A percentile compares a stretch with the other conserved stretches of the same genome.
Evolutionary conservation across 2,113 vertebrate species (phyloP).

Genomic region (Barbus barbus): DNA sequence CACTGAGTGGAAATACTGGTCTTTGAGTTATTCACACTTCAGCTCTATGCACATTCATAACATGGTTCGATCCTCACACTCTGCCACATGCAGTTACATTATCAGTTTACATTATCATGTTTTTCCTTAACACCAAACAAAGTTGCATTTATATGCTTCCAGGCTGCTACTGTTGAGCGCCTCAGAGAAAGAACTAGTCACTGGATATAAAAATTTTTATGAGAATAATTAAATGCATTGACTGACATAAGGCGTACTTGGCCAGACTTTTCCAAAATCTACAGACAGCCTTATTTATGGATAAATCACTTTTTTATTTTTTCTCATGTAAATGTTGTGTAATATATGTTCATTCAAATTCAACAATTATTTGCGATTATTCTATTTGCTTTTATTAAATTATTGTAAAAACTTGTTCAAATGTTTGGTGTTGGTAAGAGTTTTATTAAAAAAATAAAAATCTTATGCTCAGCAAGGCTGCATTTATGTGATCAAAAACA

Average conservation of each 20-base stretch:
- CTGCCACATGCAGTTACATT: not conserved
- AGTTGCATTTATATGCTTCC: slow-evolving; percentile 6
- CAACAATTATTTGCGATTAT: not conserved
- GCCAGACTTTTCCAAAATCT: not conserved
- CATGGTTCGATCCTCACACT: not conserved
- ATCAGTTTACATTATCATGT: no score
- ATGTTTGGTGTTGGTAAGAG: no score
- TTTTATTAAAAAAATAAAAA: no score
- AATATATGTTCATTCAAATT: not conserved
- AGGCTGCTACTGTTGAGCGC: not conserved
- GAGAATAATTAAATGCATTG: not conserved
- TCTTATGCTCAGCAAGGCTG: no score
- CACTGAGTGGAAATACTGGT: not conserved
- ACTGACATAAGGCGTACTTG: not conserved
- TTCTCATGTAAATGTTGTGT: not conserved
- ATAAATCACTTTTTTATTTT: not conserved
- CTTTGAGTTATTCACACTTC: not conserved
- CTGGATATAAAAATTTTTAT: not conserved
- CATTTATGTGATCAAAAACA: not conserved
- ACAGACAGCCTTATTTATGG: not conserved
- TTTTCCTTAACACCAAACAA: not conserved
- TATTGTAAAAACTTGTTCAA: not conserved
- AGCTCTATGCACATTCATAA: not conserved
- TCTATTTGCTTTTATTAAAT: not conserved
- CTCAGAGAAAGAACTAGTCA: not conserved